Base-by-base conservation (phyloP, 2,888 invertebrate species). In the Eupithecia insigniata region DNA sequence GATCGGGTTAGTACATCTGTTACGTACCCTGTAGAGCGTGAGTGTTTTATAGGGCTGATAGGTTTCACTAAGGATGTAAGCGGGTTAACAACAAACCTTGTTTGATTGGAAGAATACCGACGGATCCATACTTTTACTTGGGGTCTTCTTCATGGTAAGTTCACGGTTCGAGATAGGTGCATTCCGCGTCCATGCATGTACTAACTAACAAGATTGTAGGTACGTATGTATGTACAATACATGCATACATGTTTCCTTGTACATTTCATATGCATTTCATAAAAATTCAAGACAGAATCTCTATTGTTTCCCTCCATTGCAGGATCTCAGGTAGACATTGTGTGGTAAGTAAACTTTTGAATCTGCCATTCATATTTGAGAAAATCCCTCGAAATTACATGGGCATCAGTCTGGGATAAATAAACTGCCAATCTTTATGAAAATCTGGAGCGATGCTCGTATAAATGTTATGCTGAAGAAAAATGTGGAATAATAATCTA, bases 281-380 rank as follows among this genome's bases (percentile, higher is more conserved):
- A 62, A 62, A 22, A 32, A 22, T 36, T 22, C 28, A n/a, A n/a
- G n/a, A n/a, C n/a, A n/a, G 55, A 58, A 67, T 22, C 55, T 5
- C 8, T 51, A 34, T 34, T 26, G 46, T 64, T 30, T 32, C 58
- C 22, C 64, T 66, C 5, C 62, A 18, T 51, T 32, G 69, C 67
- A 66, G 70, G 70, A 73, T 58, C 66, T 73, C 70, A 66, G 68
- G 73, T 55, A 60, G 58, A 55, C 51, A 67, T 70, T 73, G 64
- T 70, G 46, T 36, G 64, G 22, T 61, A 32, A 61, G 18, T 30
- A 60, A 60, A 22, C 58, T 34, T 71, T 71, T 61, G 61, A 67
- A 67, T 71, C 62, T 66, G 60, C 28, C 39, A 39, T 65, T 66
- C 60, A 55, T 55, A 55, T 66, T 69, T 55, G 55, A 73, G 69